Conservation (phyloP, 2,888 invertebrate species). For the Drosophila diplacantha region DNA sequence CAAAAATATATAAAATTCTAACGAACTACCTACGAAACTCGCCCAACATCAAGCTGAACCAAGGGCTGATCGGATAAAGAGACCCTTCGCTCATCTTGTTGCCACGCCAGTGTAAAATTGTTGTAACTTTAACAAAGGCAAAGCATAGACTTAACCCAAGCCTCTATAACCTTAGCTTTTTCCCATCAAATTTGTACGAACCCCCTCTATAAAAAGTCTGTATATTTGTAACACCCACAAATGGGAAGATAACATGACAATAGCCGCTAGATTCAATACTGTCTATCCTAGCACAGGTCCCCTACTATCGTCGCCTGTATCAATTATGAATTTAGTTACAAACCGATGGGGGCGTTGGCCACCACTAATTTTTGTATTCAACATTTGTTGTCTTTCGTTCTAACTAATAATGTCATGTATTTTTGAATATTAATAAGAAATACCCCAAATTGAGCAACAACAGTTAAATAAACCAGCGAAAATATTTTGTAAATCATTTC, state of each 20-base stretch:
- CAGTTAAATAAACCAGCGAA: slow-evolving; percentile 50
- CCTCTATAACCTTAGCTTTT: slow-evolving; percentile 46
- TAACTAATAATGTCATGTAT: slow-evolving; percentile 63
- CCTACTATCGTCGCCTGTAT: slow-evolving; percentile 2
- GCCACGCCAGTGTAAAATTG: slow-evolving; percentile 51
- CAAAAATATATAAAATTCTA: slow-evolving; percentile 58
- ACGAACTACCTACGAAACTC: slow-evolving; percentile 62
- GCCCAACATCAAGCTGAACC: slow-evolving; percentile 46
- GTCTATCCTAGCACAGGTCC: slow-evolving; percentile 19
- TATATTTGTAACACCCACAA: slow-evolving; percentile 34
- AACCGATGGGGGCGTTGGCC: slow-evolving; percentile 10
- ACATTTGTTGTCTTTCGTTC: slow-evolving; percentile 48
- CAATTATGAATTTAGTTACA: slow-evolving; percentile 14
- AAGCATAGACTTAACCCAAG: slow-evolving; percentile 60
- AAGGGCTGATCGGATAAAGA: background rate
- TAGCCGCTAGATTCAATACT: slow-evolving; percentile 46
- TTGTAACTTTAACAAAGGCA: slow-evolving; percentile 60
- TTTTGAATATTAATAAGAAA: slow-evolving; percentile 51
- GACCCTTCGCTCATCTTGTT: slow-evolving; percentile 18
- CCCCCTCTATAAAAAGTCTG: slow-evolving; percentile 43
- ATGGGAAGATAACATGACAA: slow-evolving; percentile 56
- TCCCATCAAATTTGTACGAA: slow-evolving; percentile 54
- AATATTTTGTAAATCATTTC: slow-evolving; percentile 42
- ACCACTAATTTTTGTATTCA: slow-evolving; percentile 34
- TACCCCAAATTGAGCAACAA: slow-evolving; percentile 39